Conservation (phyloP, 2,113 vertebrate species). For the Amblyornis subalaris region DNA sequence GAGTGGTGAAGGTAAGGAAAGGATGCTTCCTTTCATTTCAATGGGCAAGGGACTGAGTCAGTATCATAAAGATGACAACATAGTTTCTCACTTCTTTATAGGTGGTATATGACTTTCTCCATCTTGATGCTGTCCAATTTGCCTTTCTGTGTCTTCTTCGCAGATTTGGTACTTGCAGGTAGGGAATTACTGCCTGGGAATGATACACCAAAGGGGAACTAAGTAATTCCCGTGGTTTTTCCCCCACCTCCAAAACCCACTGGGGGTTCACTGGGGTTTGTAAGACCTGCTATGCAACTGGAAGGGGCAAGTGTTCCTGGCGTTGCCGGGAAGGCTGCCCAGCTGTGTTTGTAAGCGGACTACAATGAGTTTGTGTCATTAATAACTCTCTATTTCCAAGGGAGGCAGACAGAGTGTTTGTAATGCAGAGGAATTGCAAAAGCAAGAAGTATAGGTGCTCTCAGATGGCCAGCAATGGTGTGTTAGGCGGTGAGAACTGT, state of each 20-base stretch:
- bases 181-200: neutral
- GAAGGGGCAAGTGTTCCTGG: neutral
- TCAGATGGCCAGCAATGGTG: fast-evolving
- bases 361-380: neutral
- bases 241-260: neutral
- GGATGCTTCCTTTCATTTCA: neutral
- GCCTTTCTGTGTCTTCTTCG: neutral
- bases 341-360: neutral
- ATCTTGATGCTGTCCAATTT: neutral
- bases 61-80: neutral
- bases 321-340: neutral
- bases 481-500: neutral
- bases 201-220: fast-evolving
- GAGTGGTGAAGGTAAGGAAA: neutral
- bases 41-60: neutral
- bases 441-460: neutral
- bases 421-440: neutral
- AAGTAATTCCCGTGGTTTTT: neutral
- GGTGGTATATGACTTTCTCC: neutral
- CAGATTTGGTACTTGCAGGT: neutral
- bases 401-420: neutral
- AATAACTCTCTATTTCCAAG: neutral
- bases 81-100: neutral
- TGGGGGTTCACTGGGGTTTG: neutral
- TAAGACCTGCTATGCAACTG: neutral